Evolutionary conservation across 2,797 vertebrate species (phyloP), one percentile per base, ranked within the genome.

Genomic region (Sebastes melanostomus): DNA sequence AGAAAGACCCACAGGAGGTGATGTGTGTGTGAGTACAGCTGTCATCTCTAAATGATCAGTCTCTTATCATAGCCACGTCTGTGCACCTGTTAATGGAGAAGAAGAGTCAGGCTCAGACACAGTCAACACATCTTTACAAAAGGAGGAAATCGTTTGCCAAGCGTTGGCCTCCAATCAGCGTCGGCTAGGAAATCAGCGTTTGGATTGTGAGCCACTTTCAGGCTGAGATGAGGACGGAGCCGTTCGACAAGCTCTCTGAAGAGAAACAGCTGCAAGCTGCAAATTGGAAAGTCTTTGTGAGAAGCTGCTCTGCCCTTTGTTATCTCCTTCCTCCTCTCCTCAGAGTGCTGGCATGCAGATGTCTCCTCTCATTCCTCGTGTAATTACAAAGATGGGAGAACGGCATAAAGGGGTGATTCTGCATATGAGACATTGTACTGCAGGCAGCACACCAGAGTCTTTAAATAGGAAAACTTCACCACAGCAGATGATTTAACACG

Each of bases 241-340:
- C 25, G 24, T 42, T 78, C 75, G 61, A 87, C 84, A 18, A 38
- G 67, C 77, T 85, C 81, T 84, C 80, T 71, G 88, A 85, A 90
- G 81, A 78, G 85, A 92, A 93, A 92, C 92, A 92, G 92, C 93
- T 93, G 93, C 88, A 67, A 83, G 83, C 83, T 63, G 86, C 88
- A 94, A 91, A 94, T 91, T 90, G 84, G 79, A 72, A 86, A 87
- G 88, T 14, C 81, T 91, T 89, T 85, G 89, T 76, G 85, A 82
- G 73, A 75, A 84, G 73, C 85, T 59, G 75, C 77, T 82, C 66
- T 78, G 80, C 56, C 84, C 89, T 92, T 93, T 91, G 89, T 93
- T 85, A 84, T 90, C 83, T 89, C 75, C 84, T 91, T 89, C 88
- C 84, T 88, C 73, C 83, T 83, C 79, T 86, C 81, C 88, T 89